Percentiles rank a stretch among this genome's conserved stretches.
phyloP scores from a whole-genome alignment of 2,797 vertebrate genomes.

The Eremophila alpestris region DNA sequence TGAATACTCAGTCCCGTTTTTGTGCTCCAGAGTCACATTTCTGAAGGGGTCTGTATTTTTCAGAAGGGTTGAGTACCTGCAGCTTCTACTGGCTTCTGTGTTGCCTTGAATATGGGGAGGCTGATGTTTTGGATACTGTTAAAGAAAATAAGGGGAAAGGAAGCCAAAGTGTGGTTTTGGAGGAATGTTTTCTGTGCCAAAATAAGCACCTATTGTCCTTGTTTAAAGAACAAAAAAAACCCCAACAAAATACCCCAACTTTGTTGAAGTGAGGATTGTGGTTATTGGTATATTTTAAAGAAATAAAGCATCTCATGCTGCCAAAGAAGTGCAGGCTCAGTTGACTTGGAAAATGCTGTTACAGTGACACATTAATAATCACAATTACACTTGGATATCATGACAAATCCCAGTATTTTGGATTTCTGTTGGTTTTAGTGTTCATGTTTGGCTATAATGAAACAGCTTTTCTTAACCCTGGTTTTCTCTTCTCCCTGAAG shows the following conservation, averaged over 20 bases:
- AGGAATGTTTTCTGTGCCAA: neutral
- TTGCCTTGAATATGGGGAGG: neutral
- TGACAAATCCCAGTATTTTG: neutral
- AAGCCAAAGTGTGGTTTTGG: neutral
- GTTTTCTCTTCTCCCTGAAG: neutral
- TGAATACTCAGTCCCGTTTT: neutral
- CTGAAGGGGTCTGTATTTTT: neutral
- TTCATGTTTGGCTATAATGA: neutral
- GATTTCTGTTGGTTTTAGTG: neutral
- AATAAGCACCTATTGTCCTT: neutral
- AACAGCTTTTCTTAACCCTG: neutral
- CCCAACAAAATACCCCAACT: neutral
- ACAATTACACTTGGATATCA: neutral
- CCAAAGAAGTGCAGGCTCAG: neutral
- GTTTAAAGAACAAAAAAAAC: neutral
- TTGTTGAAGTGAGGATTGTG: neutral
- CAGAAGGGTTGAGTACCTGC: neutral
- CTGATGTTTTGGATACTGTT: neutral
- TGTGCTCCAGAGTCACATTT: neutral
- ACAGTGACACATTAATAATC: neutral
- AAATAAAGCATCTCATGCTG: neutral
- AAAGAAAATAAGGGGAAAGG: neutral
- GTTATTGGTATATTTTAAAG: neutral
- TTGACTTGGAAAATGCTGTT: neutral
- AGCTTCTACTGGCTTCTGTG: neutral